Base-by-base conservation (phyloP, 2,113 vertebrate genomes). In the Dicaeum eximium region DNA sequence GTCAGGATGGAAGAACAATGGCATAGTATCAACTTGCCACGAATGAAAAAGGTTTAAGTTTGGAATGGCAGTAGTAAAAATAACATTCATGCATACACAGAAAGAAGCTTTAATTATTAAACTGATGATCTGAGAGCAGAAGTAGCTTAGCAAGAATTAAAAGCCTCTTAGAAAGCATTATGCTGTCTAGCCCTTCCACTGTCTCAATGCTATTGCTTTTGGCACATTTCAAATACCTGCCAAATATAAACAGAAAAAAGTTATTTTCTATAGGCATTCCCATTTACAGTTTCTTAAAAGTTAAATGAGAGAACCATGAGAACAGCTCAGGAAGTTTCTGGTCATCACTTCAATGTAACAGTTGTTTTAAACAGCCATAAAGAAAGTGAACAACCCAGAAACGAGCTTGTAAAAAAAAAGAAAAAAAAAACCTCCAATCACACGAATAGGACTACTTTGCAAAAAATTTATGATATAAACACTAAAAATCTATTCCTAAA, bases 71-170 rank as follows among this genome's bases (percentile, higher is more conserved):
- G 35, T 24, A 75, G 23, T n/a, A 65, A 90, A 96, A 96, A 81
- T 37, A 96, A 75, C 37, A 61, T 37, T 65, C 22, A 12, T 3
- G 15, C 40, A 40, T 12, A 61, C 15, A 40, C 2, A 79, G 44
- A 82, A 93, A 94, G 81, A 71, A 81, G 54, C 53, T 80, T 96
- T 57, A 95, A 92, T 91, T 89, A 89, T 81, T 95, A 82, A 88
- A 91, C 48, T 82, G 73, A 79, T 82, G 53, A 94, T 72, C 31
- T 11, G 9, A 79, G 56, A 67, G 35, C 80, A 84, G 69, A 92
- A 96, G 87, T 44, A 89, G 77, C 78, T 84, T 84, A 95, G 40
- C 8, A 81, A 89, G 92, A 80, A 94, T 60, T 85, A 91, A 94
- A 89, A 48, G 70, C 84, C 78, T 93, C 92, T 92, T 80, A 93